Evolutionary conservation across 2,113 vertebrate species (phyloP), one percentile per base, ranked within the genome.

Genomic region (Nestor notabilis): DNA sequence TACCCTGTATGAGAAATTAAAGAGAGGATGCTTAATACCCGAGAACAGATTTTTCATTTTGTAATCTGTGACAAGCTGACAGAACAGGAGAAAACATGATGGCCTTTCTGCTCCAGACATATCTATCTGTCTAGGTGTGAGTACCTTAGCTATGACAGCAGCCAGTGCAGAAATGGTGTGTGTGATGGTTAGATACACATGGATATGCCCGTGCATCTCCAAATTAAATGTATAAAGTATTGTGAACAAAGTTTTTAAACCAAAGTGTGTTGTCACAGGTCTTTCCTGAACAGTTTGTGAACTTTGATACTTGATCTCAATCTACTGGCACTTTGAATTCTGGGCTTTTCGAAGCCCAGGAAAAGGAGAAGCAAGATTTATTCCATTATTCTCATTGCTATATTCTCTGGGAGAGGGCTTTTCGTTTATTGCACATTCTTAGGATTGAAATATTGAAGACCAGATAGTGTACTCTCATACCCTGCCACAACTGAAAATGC

Each of bases 61-160:
- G 37, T 83, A 63, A 60, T 89, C 72, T 76, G 18, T 89, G 92
- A 89, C 90, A 96, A 85, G 69, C 25, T 90, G 87, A 82, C 80
- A 89, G 88, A 84, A 84, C 37, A 13, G 49, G 52, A 82, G 83
- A 52, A 81, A 90, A 69, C 4, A 18, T 35, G 60, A 76, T 69
- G 65, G 52, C 56, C 70, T 90, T 93, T 92, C 58, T 88, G 46
- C 61, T 83, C 81, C 52, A 86, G 88, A 55, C 58, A 4, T 64
- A 78, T n/a, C 64, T 93, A 1, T 93, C 83, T 89, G 46, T 89
- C 72, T 81, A 9, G 58, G 33, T 28, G 20, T 13, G 55, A 85
- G 33, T 55, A 39, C 55, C 72, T 60, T 75, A 60, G 43, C 58
- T 64, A 1, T 74, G 79, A n/a, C 41, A 74, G 46, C 79, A 94